Percentiles rank a stretch among this genome's conserved stretches.
Conservation (phyloP, 2,113 vertebrate species). For the Microcebus tavaratra region DNA sequence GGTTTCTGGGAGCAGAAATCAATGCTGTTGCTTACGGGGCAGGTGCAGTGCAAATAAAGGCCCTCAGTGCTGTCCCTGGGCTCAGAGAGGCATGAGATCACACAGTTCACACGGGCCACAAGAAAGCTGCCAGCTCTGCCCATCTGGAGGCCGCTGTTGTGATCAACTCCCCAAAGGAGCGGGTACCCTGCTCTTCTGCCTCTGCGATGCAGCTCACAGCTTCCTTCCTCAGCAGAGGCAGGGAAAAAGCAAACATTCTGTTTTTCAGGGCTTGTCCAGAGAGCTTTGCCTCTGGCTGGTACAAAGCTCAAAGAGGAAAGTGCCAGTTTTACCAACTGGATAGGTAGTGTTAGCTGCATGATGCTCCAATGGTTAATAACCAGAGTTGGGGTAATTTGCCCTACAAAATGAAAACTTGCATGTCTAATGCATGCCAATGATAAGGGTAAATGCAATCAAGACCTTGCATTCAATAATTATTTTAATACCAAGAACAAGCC, state of each 20-base stretch:
- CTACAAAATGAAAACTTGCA: background rate
- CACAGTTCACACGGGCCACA: constrained; percentile 48
- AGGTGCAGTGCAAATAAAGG: constrained; percentile 79
- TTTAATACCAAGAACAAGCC: background rate
- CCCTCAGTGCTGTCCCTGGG: constrained; percentile 62
- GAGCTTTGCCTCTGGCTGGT: background rate
- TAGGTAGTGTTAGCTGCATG: background rate
- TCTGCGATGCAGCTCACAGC: background rate
- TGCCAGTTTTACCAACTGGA: background rate
- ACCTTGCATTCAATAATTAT: background rate
- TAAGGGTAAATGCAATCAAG: background rate
- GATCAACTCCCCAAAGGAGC: background rate
- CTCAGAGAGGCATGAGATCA: constrained; percentile 52
- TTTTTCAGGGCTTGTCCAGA: background rate
- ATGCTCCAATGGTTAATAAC: background rate
- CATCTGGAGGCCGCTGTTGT: constrained; percentile 45
- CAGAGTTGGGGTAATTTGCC: background rate
- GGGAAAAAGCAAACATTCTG: background rate
- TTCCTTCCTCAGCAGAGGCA: background rate
- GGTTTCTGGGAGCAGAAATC: constrained; percentile 69
- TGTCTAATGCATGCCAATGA: background rate
- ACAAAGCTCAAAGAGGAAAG: background rate
- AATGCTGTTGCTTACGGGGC: constrained; percentile 47
- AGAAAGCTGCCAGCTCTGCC: constrained; percentile 60
- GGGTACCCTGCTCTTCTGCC: background rate